These are phyloP conservation scores for Lepidostoma basale DNA, from an alignment of 1,140 invertebrate genomes.

Conservation along the genomic window DNA sequence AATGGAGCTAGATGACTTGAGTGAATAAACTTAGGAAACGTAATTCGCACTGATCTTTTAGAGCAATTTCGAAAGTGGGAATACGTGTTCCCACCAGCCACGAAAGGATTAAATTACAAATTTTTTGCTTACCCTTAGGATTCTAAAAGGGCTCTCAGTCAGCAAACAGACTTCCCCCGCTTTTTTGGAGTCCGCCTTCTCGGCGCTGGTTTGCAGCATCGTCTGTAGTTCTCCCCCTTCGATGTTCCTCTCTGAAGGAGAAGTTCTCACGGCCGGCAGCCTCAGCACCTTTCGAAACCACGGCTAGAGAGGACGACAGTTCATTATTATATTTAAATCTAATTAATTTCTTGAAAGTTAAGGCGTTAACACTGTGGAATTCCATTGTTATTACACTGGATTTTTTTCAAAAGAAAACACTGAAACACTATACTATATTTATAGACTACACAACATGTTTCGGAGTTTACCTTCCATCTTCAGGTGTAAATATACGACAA, in stretches of 20 bases:
- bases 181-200: constrained; percentile 40
- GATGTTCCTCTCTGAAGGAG: constrained; percentile 14
- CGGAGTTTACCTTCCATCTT: not conserved
- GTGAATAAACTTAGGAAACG: too few relatives aligned
- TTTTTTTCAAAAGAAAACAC: not conserved
- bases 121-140: constrained; percentile 63
- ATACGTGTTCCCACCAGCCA: too few relatives aligned
- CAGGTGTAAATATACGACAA: too few relatives aligned
- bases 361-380: not conserved
- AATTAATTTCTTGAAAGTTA: not conserved
- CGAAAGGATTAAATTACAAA: too few relatives aligned
- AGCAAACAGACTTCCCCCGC: constrained; percentile 64
- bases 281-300: constrained; percentile 9
- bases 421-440: not conserved
- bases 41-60: too few relatives aligned
- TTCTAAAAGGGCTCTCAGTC: constrained; percentile 69
- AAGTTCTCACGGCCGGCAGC: not conserved
- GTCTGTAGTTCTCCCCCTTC: constrained; percentile 57
- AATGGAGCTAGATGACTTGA: too few relatives aligned
- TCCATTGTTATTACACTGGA: not conserved
- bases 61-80: too few relatives aligned
- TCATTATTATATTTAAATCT: not conserved
- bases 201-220: constrained; percentile 51
- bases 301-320: not conserved
- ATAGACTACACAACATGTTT: not conserved